These are phyloP conservation scores for Erythrocercus mccallii DNA, from an alignment of 2,113 vertebrate genomes.

Conservation along the genomic window DNA sequence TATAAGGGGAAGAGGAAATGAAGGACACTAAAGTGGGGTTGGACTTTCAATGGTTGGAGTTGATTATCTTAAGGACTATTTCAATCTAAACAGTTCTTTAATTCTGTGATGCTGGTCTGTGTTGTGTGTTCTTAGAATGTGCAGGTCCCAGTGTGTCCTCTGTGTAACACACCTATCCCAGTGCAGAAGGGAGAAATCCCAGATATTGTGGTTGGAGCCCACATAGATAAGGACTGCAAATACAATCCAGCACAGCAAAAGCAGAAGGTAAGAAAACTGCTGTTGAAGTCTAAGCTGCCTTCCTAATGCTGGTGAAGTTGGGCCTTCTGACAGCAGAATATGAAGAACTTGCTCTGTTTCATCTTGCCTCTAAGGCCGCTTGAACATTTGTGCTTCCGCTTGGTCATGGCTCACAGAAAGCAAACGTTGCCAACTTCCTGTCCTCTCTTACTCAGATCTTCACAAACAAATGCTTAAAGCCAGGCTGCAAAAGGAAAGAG, in stretches of 20 bases:
- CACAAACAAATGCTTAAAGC: conserved; percentile 83
- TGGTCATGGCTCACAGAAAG: background rate
- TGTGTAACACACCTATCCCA: conserved; percentile 85
- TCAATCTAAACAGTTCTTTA: background rate
- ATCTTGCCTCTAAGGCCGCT: accelerated
- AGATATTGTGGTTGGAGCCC: conserved; percentile 86
- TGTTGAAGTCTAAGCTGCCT: background rate
- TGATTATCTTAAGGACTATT: background rate
- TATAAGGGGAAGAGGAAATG: background rate
- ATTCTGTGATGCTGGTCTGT: background rate
- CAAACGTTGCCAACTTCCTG: background rate
- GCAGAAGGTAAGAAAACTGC: conserved; percentile 76
- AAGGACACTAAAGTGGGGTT: background rate
- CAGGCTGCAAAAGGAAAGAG: conserved; percentile 91
- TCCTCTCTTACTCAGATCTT: conserved; percentile 79
- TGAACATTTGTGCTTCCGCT: background rate
- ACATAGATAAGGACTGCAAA: conserved; percentile 87
- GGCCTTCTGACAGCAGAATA: background rate
- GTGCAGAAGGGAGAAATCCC: conserved; percentile 84
- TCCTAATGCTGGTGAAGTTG: background rate
- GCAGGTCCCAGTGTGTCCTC: conserved; percentile 89
- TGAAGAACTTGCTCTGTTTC: background rate
- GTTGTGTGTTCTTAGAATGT: conserved; percentile 75
- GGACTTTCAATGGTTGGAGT: background rate
- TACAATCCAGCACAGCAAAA: conserved; percentile 79